Evolutionary conservation across 2,888 invertebrate genomes (phyloP), one percentile per base, ranked within the genome.

Genomic region (Cryptophagus acutangulus): DNA sequence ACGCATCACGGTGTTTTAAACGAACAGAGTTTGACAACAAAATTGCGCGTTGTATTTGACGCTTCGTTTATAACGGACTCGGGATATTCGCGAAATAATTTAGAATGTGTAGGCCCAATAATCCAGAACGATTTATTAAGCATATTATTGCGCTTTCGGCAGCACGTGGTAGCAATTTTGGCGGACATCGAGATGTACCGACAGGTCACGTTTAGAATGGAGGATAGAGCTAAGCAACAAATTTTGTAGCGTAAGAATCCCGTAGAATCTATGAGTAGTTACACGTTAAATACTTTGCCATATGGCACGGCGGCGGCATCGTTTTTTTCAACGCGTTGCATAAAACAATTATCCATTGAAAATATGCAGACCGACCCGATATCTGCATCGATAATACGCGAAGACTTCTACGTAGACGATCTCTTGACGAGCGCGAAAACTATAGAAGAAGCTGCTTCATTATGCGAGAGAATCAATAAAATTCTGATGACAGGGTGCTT

Each of bases 171-270:
- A 13, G 38, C 31, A 2, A 2, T 38, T 3, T 16, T 26, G 1
- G 41, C 31, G 1, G 38, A 41, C 16, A 31, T 39, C 1, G 37
- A 24, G 13, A 41, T 41, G 41, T 41, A 31, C 16, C 9, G 41
- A 4, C 3, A 26, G n/a, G 26, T 6, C 4, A 4, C 9, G 2
- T 13, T 38, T 10, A n/a, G 30, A 14, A 9, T 8, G n/a, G 2
- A 18, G 2, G 25, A 28, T 1, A 5, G 37, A 12, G 26, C 37
- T n/a, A 3, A 17, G 1, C 37, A 41, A 24, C 10, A 30, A 16
- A 41, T 41, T 18, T 8, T 40, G 8, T 38, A 36, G 9, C 18
- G 16, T n/a, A n/a, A n/a, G n/a, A n/a, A n/a, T n/a, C n/a, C n/a
- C n/a, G n/a, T n/a, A n/a, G n/a, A n/a, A n/a, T n/a, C n/a, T n/a